Evolutionary conservation across 2,797 vertebrate genomes (phyloP), one percentile per base, ranked within the genome.

Genomic region (Dicrostonyx torquatus): DNA sequence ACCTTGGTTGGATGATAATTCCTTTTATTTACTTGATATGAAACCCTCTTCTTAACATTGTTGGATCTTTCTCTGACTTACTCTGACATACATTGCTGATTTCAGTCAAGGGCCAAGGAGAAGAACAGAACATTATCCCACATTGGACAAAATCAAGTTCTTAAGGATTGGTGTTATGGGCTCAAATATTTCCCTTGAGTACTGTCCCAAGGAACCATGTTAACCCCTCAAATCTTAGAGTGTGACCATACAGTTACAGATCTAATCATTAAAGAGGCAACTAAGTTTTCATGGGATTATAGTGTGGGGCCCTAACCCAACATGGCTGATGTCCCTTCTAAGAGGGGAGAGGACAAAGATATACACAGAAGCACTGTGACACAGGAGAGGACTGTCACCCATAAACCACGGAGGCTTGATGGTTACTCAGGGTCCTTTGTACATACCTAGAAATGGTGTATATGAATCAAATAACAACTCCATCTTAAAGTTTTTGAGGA

Each of bases 1-100:
- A 84, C n/a, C 15, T 92, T 96, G 94, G 90, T 94, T 93, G 82
- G 70, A 84, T 93, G 82, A 45, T 79, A 96, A 95, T 97, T 94
- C 3, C 83, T 96, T 95, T 96, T 53, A 92, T 92, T 96, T 96
- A 34, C 50, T 90, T 62, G 22, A 2, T 55, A 91, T 50, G 94
- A 97, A 96, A 83, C 17, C 40, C 6, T 89, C 55, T 93, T 90
- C 85, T 91, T 93, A 85, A 84, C 85, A 79, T 94, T 95, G 95
- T 93, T 58, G 73, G 58, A 66, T 95, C n/a, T 40, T 76, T 68
- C 37, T 64, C 48, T 96, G 70, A 92, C 26, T 87, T 94, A 26
- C 48, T 92, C 68, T 92, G 53, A 72, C 40, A 9, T 7, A 0
- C 37, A 29, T 86, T 50, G 31, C 40, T 83, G 53, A 34, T 76